Evolutionary conservation across 2,797 vertebrate species (phyloP).

Genomic region (Crax fasciolata): DNA sequence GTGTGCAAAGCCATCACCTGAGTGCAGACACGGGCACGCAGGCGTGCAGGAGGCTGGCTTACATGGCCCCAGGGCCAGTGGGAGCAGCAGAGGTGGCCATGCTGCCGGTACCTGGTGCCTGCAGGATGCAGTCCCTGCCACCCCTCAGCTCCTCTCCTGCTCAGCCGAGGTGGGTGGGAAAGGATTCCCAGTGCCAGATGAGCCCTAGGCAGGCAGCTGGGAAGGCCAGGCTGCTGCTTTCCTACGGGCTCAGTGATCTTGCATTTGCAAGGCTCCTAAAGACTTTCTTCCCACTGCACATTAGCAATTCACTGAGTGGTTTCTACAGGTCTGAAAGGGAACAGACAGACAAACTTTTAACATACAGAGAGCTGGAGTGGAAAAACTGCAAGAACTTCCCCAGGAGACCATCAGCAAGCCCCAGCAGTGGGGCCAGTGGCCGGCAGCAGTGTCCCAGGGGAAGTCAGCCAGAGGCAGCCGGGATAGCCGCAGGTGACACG

Average conservation of each 20-base stretch:
- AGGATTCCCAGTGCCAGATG: neutral
- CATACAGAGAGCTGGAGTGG: neutral
- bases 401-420: neutral
- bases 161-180: neutral
- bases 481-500: neutral
- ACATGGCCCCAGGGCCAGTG: fast-evolving
- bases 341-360: neutral
- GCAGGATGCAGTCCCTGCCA: neutral
- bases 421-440: neutral
- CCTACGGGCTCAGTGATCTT: slow-evolving; percentile 42
- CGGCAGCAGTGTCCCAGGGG: neutral
- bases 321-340: slow-evolving; percentile 47
- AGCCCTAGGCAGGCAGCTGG: neutral
- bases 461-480: neutral
- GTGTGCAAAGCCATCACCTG: fast-evolving
- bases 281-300: slow-evolving; percentile 33
- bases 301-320: slow-evolving; percentile 51
- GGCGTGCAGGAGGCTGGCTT: fast-evolving
- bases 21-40: neutral
- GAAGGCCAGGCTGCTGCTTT: neutral
- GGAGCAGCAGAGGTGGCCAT: fast-evolving
- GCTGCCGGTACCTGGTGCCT: fast-evolving
- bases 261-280: slow-evolving; percentile 18
- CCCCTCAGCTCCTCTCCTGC: neutral
- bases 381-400: neutral